phyloP scores from a whole-genome alignment of 2,113 vertebrate genomes.

The Motacilla tschutschensis region DNA sequence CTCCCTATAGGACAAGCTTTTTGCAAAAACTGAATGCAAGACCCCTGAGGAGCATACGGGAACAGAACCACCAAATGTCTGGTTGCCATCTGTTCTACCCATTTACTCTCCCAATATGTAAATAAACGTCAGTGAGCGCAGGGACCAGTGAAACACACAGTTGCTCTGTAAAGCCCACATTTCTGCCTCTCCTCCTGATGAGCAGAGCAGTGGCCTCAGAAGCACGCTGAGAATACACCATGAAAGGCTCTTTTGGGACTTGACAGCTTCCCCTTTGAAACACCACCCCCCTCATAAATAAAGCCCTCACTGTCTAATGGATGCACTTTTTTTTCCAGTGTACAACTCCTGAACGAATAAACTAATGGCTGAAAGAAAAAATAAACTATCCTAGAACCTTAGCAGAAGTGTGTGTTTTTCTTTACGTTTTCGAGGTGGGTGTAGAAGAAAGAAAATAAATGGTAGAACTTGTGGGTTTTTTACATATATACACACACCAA shows the following conservation, averaged over 20 bases:
- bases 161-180: conserved; percentile 74
- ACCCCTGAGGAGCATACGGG: conserved; percentile 67
- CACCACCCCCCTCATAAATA: conserved; percentile 63
- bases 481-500: not conserved
- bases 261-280: conserved; percentile 64
- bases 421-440: conserved; percentile 55
- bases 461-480: conserved; percentile 42
- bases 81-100: conserved; percentile 82
- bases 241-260: conserved; percentile 63
- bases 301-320: conserved; percentile 70
- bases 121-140: conserved; percentile 75
- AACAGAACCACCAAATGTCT: conserved; percentile 71
- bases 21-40: conserved; percentile 69
- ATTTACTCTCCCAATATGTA: conserved; percentile 76
- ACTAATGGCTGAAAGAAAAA: conserved; percentile 72
- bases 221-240: conserved; percentile 66
- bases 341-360: conserved; percentile 68
- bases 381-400: conserved; percentile 57
- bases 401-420: conserved; percentile 58
- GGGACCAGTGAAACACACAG: conserved; percentile 66
- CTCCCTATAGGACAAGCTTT: conserved; percentile 61
- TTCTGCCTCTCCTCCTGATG: conserved; percentile 73
- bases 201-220: conserved; percentile 69
- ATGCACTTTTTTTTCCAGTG: conserved; percentile 63
- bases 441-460: conserved; percentile 64